Conservation (phyloP, 2,797 vertebrate genomes). For the Rhinoraja longicauda region DNA sequence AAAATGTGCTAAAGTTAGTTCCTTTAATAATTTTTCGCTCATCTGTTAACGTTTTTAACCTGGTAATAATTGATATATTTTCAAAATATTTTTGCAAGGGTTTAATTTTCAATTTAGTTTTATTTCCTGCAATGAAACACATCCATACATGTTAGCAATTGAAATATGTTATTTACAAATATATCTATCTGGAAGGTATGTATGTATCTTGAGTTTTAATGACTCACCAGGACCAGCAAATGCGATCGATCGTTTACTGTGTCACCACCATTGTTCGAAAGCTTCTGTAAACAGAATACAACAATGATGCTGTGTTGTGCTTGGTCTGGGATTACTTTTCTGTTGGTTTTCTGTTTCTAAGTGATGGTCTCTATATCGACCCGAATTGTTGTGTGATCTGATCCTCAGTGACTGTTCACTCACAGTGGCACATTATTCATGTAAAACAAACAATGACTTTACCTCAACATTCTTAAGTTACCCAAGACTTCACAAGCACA, state of each 20-base stretch:
- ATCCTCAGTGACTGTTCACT: neutral
- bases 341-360: conserved; percentile 17
- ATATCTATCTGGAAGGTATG: neutral
- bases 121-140: conserved; percentile 1
- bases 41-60: neutral
- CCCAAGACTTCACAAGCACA: neutral
- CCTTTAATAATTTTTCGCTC: neutral
- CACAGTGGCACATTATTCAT: neutral
- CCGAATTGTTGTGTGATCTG: neutral
- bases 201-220: neutral
- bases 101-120: neutral
- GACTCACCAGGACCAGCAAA: neutral
- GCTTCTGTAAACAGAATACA: neutral
- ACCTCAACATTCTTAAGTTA: neutral
- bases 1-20: neutral
- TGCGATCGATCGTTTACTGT: neutral
- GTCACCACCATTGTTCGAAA: neutral
- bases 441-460: neutral
- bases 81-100: conserved; percentile 6
- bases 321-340: neutral
- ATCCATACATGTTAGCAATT: neutral
- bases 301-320: neutral
- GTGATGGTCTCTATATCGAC: neutral
- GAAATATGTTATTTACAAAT: neutral
- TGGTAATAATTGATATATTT: neutral